Evolutionary conservation across 2,797 vertebrate genomes (phyloP).

Genomic region (Passerculus sandwichensis): DNA sequence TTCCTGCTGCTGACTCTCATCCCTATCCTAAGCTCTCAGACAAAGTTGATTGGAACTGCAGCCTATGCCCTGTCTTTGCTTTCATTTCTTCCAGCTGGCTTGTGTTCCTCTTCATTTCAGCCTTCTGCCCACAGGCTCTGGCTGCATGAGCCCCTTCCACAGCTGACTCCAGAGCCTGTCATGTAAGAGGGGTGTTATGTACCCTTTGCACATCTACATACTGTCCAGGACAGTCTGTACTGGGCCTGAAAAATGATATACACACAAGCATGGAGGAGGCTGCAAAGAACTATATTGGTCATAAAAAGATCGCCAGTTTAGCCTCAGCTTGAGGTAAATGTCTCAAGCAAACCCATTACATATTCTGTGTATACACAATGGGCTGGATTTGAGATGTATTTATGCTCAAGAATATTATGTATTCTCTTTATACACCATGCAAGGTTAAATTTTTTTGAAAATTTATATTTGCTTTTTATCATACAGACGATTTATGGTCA

Average conservation of each 20-base stretch:
- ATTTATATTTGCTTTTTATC: conserved; percentile 79
- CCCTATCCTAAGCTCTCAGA: background rate
- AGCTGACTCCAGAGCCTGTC: background rate
- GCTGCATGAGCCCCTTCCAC: background rate
- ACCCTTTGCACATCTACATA: background rate
- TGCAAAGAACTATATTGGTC: background rate
- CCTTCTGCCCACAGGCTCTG: background rate
- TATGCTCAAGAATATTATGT: conserved; percentile 77
- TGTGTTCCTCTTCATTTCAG: background rate
- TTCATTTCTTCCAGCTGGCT: background rate
- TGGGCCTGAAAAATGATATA: background rate
- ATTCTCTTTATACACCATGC: conserved; percentile 78
- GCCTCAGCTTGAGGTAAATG: conserved; percentile 50
- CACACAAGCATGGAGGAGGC: background rate
- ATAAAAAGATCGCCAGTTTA: conserved; percentile 23
- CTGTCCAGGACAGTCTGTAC: background rate
- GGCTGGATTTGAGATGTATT: conserved; percentile 78
- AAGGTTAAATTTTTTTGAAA: conserved; percentile 77
- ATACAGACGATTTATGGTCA: conserved; percentile 70
- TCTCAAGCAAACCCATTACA: conserved; percentile 57
- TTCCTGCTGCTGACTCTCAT: background rate
- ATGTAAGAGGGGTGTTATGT: background rate
- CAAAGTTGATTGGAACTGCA: background rate
- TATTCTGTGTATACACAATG: conserved; percentile 73
- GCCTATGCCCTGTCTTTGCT: background rate